Evolutionary conservation across 1,140 invertebrate species (phyloP).

Genomic region (Trinorchestia longiramus): DNA sequence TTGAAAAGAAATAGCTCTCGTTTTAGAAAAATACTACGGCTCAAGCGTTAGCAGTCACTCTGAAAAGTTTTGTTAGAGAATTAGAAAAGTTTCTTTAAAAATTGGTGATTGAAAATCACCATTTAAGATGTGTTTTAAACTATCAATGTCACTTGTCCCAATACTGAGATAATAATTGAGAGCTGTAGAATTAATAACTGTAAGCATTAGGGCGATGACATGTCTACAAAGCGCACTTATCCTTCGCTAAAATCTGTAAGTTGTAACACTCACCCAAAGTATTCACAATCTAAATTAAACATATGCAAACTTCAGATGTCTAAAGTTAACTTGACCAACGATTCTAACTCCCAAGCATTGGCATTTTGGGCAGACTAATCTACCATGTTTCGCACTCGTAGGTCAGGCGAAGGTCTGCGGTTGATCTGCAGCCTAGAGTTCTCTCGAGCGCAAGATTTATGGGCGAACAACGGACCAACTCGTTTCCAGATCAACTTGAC

Average conservation of each 20-base stretch:
- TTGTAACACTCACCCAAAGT: background rate
- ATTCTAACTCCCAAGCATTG: background rate
- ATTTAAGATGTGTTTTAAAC: too few species aligned
- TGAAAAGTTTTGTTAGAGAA: too few species aligned
- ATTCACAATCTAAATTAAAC: background rate
- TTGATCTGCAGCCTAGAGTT: constrained; percentile 8
- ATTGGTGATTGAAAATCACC: too few species aligned
- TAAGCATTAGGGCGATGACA: background rate
- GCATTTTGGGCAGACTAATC: background rate
- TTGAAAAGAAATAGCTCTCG: too few species aligned
- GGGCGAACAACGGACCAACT: constrained; percentile 5
- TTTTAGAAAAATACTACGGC: too few species aligned
- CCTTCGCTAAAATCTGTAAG: too few species aligned
- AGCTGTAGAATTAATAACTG: too few species aligned
- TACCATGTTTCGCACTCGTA: background rate
- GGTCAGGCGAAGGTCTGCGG: background rate
- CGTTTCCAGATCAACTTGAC: constrained; percentile 42
- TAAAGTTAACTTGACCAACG: background rate
- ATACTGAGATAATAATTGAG: too few species aligned
- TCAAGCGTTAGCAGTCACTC: too few species aligned
- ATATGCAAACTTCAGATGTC: background rate
- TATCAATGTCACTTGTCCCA: too few species aligned
- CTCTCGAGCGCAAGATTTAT: background rate
- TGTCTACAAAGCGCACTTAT: background rate
- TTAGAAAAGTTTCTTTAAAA: too few species aligned